phyloP scores from a whole-genome alignment of 2,797 vertebrate species.

The Phrynocephalus forsythii region DNA sequence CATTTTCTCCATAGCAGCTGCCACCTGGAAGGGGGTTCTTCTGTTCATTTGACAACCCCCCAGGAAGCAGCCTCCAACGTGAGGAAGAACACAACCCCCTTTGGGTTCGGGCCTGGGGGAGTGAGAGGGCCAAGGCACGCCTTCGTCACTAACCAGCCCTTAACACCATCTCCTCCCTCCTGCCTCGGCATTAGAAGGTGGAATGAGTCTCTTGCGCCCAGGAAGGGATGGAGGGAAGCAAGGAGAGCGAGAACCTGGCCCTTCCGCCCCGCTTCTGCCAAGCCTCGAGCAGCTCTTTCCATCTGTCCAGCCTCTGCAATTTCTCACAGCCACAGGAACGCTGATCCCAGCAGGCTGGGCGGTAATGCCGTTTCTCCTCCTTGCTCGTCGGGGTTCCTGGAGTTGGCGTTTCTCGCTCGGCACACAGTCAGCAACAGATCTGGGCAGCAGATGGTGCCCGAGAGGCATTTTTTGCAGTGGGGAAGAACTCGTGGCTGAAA shows the following conservation, averaged over 20 bases:
- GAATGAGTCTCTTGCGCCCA: not conserved
- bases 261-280: no score
- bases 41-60: not conserved
- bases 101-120: no score
- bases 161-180: not conserved
- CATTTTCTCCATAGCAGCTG: not conserved
- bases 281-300: no score
- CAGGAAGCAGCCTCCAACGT: not conserved
- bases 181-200: not conserved
- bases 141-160: no score
- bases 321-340: no score
- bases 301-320: no score
- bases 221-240: no score
- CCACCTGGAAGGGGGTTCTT: not conserved
- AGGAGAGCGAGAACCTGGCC: no score
- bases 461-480: not conserved
- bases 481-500: not conserved
- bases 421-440: not conserved
- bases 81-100: not conserved
- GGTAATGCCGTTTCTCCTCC: no score
- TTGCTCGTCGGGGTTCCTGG: not conserved
- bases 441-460: constrained; percentile 18
- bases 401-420: not conserved
- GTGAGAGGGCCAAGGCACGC: not conserved
- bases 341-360: no score